Evolutionary conservation across 2,113 vertebrate species (phyloP).

Genomic region (Steatornis caripensis): DNA sequence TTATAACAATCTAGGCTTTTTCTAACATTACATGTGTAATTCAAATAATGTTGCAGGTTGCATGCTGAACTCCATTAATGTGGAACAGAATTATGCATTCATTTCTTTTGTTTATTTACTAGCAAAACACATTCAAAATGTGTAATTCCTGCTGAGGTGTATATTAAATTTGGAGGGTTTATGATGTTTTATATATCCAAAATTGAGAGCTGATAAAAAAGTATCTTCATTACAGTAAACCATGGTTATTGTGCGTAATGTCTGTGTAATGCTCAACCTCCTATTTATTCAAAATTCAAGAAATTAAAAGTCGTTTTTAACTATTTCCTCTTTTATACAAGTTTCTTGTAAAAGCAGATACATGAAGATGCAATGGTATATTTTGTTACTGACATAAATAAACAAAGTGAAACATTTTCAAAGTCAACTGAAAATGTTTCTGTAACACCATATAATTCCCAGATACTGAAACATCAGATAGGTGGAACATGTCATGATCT

Average conservation of each 20-base stretch:
- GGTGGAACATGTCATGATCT: not conserved
- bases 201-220: not conserved
- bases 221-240: not conserved
- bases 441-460: rapidly evolving
- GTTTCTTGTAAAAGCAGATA: not conserved
- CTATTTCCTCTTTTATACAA: not conserved
- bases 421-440: not conserved
- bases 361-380: not conserved
- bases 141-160: not conserved
- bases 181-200: not conserved
- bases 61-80: not conserved
- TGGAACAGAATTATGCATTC: not conserved
- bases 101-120: not conserved
- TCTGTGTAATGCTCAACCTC: not conserved
- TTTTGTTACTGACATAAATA: not conserved
- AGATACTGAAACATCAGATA: not conserved
- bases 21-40: not conserved
- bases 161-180: not conserved
- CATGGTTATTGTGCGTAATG: not conserved
- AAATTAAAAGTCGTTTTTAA: not conserved
- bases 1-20: rapidly evolving
- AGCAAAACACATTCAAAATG: not conserved
- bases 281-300: not conserved
- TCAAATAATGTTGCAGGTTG: not conserved
- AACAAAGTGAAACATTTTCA: not conserved